Evolutionary conservation across 1,140 invertebrate genomes (phyloP).

Genomic region (Lepidotrigona ventralis): DNA sequence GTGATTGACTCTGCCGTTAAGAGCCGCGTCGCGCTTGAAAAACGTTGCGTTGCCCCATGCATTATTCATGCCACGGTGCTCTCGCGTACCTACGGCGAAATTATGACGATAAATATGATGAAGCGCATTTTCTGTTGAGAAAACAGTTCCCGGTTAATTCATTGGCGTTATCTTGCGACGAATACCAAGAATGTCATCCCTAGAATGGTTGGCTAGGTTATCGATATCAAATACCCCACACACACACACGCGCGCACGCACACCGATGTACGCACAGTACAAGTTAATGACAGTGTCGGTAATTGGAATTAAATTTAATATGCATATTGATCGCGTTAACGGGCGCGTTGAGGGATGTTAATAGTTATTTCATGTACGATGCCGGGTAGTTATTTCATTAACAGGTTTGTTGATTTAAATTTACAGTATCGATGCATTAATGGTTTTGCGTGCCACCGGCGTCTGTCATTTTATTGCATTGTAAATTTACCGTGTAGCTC

Average conservation of each 20-base stretch:
- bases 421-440: not conserved
- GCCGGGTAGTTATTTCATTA: not conserved
- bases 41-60: constrained; percentile 14
- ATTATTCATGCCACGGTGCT: constrained; percentile 21
- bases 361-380: not conserved
- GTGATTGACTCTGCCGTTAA: constrained; percentile 42
- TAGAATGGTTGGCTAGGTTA: not conserved
- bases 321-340: not conserved
- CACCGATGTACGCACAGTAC: not conserved
- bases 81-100: not conserved
- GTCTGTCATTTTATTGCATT: too few relatives aligned
- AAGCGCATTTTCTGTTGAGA: not conserved
- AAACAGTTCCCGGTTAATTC: constrained; percentile 7
- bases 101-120: constrained; percentile 36
- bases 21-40: constrained; percentile 9
- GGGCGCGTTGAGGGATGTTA: not conserved
- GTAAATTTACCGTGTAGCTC: too few relatives aligned
- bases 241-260: not conserved
- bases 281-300: not conserved
- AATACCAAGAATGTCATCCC: too few relatives aligned
- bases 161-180: not conserved
- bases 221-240: not conserved
- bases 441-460: not conserved
- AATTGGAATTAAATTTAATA: not conserved
- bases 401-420: not conserved